Conservation (phyloP, 2,888 invertebrate genomes). For the Tiphia femorata region DNA sequence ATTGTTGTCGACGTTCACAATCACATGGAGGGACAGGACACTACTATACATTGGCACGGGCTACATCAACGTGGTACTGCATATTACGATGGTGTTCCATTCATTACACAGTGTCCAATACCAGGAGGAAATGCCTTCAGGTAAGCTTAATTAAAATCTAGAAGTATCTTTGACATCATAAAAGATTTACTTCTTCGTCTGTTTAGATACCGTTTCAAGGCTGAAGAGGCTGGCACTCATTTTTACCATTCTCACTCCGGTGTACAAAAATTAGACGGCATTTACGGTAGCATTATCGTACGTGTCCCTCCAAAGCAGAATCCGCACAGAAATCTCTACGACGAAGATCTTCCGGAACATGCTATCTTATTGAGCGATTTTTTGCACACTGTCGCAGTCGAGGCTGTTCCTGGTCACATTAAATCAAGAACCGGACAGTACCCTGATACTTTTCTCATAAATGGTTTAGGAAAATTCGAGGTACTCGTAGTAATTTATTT, state of each 20-base stretch:
- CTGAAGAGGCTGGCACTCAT: constrained; percentile 42
- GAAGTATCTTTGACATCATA: too few relatives aligned
- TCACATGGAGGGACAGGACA: constrained; percentile 86
- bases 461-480: constrained; percentile 78
- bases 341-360: constrained; percentile 21
- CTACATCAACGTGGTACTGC: constrained; percentile 84
- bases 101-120: constrained; percentile 89
- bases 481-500: constrained; percentile 11
- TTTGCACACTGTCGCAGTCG: constrained; percentile 77
- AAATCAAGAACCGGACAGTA: constrained; percentile 80
- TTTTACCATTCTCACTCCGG: constrained; percentile 46
- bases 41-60: constrained; percentile 93
- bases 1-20: constrained; percentile 89
- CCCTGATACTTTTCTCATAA: constrained; percentile 85
- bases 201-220: constrained; percentile 35
- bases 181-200: too few relatives aligned
- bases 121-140: constrained; percentile 87
- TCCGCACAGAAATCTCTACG: constrained; percentile 24
- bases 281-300: constrained; percentile 33
- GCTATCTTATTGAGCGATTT: constrained; percentile 35
- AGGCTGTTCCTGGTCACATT: constrained; percentile 77
- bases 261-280: constrained; percentile 37
- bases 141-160: constrained; percentile 67
- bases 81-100: constrained; percentile 90
- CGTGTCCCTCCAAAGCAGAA: constrained; percentile 16